Percentiles rank a stretch among this genome's conserved stretches.
phyloP scores from a whole-genome alignment of 2,113 vertebrate genomes.

The Prolemur simus region DNA sequence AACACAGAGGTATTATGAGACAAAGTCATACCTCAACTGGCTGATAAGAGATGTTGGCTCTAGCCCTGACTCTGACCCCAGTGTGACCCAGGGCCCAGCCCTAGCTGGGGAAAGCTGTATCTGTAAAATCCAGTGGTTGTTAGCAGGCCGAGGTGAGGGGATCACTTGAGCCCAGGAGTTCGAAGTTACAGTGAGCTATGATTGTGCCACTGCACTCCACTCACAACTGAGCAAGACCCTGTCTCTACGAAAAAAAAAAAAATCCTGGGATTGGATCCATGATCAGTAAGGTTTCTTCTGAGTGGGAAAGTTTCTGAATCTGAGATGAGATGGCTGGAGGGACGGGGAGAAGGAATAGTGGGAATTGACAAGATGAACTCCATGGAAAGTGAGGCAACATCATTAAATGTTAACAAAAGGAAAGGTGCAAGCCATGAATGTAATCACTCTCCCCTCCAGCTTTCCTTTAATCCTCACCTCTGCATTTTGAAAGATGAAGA shows the following conservation, averaged over 20 bases:
- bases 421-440: not conserved
- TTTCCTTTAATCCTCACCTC: not conserved
- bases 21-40: not conserved
- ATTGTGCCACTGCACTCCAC: too few relatives aligned
- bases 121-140: not conserved
- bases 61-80: not conserved
- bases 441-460: not conserved
- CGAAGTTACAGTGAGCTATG: too few relatives aligned
- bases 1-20: not conserved
- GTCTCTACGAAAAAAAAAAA: too few relatives aligned
- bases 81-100: not conserved
- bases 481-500: not conserved
- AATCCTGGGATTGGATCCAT: not conserved
- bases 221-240: too few relatives aligned
- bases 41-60: not conserved
- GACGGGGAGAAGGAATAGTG: not conserved
- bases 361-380: not conserved
- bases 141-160: too few relatives aligned
- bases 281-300: not conserved
- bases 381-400: not conserved
- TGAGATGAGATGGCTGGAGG: not conserved
- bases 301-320: not conserved
- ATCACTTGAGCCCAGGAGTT: too few relatives aligned
- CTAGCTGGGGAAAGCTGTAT: not conserved
- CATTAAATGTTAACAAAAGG: not conserved